Evolutionary conservation across 2,797 vertebrate species (phyloP).

Genomic region (Iguana delicatissima): DNA sequence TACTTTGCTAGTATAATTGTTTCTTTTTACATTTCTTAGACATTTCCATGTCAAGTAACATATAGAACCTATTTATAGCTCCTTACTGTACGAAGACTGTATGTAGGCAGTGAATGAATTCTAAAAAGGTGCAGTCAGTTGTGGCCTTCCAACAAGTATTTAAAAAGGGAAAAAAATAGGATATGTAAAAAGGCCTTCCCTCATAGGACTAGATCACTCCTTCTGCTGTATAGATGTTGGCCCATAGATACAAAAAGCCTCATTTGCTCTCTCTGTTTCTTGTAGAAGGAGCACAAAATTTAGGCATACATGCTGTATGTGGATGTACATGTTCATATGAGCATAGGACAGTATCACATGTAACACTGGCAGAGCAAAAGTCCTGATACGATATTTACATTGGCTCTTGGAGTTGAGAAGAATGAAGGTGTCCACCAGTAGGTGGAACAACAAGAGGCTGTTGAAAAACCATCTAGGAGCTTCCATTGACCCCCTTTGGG

Average conservation of each 20-base stretch:
- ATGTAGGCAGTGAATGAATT: too few species aligned
- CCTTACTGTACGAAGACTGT: not conserved
- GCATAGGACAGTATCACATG: too few species aligned
- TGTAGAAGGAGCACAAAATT: not conserved
- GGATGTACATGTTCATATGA: not conserved
- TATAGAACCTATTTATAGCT: not conserved
- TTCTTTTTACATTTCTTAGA: not conserved
- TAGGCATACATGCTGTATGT: not conserved
- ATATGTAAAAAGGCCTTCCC: not conserved
- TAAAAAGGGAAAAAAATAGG: not conserved
- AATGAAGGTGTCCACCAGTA: too few species aligned
- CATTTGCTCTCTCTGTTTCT: not conserved
- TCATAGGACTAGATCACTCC: not conserved
- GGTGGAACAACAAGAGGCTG: too few species aligned
- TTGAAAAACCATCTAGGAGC: too few species aligned
- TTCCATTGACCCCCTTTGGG: too few species aligned
- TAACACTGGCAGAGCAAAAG: too few species aligned
- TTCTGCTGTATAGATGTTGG: not conserved
- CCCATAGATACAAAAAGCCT: not conserved
- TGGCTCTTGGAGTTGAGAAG: too few species aligned
- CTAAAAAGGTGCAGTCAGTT: not conserved
- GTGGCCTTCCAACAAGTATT: not conserved
- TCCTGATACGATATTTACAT: too few species aligned
- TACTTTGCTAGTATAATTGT: not conserved
- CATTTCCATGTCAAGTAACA: not conserved